Conservation (phyloP, 64 coral and sea anemone species). For the Trachythela sp. region DNA sequence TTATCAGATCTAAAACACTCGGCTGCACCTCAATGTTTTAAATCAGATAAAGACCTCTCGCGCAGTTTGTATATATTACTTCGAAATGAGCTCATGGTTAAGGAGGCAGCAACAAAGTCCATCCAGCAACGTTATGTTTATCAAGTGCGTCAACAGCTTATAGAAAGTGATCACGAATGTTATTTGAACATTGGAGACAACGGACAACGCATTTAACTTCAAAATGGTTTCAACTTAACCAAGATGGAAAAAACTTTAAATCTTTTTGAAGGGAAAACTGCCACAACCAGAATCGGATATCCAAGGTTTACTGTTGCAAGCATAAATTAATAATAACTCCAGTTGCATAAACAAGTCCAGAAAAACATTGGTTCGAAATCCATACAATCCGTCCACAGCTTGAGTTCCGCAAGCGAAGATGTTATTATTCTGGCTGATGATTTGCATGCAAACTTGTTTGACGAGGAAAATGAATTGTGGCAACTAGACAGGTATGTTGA, state of each 20-base stretch:
- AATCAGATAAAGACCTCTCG: too few relatives aligned
- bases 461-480: slow-evolving; percentile 12
- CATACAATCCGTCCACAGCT: too few relatives aligned
- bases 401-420: too few relatives aligned
- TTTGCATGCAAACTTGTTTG: too few relatives aligned
- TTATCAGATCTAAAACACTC: too few relatives aligned
- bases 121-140: slow-evolving; percentile 31
- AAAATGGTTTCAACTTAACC: too few relatives aligned
- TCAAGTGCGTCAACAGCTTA: slow-evolving; percentile 16
- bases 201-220: neutral
- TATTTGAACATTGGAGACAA: neutral
- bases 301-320: neutral
- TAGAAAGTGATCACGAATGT: neutral
- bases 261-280: too few relatives aligned
- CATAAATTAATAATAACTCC: neutral
- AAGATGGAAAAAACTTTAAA: too few relatives aligned
- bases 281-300: too few relatives aligned
- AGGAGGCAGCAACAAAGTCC: neutral
- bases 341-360: neutral
- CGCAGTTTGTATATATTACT: too few relatives aligned
- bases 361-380: slow-evolving; percentile 38
- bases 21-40: too few relatives aligned
- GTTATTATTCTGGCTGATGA: too few relatives aligned
- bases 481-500: neutral
- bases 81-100: slow-evolving; percentile 6